Evolutionary conservation across 1,140 invertebrate genomes (phyloP), one percentile per base, ranked within the genome.

Genomic region (Delia radicum): DNA sequence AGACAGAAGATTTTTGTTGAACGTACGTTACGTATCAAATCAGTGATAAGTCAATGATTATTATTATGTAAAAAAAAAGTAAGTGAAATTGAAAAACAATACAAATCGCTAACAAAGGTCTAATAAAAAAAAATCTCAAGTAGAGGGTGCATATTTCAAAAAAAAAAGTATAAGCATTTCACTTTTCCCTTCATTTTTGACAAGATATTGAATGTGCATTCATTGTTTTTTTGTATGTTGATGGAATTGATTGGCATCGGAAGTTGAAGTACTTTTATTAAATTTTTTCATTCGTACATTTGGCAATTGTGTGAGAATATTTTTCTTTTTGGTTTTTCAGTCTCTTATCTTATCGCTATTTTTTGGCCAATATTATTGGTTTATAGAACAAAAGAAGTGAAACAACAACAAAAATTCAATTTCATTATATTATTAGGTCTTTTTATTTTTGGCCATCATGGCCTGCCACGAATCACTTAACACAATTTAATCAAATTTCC

Each of bases 401-500:
- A 21, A 55, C 18, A n/a, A n/a, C n/a, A n/a, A n/a, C n/a, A n/a
- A 21, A 18, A 55, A 10, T 37, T 13, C n/a, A 21, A 21, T 55
- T 18, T 21, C 48, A 18, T 21, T 21, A 2, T 21, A 48, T 48
- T 48, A 18, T 48, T 48, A 18, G 46, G 46, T 15, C 18, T 31
- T 33, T 33, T 18, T 33, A 31, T 67, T 67, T 29, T 18, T 28
- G 63, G 28, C 63, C 63, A 67, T 33, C n/a, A 33, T 55, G 48
- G 48, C n/a, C 15, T 69, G 65, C 65, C 65, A 37, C 65, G 15
- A 69, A 69, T 21, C 65, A 21, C 28, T 33, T 69, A 33, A 69
- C 29, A 33, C 65, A 69, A 69, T 69, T 69, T 69, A 69, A 69
- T 69, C 65, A 69, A 69, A 69, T 33, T n/a, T 69, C 65, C 37